Percentiles rank a stretch among this genome's conserved stretches.
Conservation (phyloP, 2,888 invertebrate genomes). For the Hoplodrina blanda region DNA sequence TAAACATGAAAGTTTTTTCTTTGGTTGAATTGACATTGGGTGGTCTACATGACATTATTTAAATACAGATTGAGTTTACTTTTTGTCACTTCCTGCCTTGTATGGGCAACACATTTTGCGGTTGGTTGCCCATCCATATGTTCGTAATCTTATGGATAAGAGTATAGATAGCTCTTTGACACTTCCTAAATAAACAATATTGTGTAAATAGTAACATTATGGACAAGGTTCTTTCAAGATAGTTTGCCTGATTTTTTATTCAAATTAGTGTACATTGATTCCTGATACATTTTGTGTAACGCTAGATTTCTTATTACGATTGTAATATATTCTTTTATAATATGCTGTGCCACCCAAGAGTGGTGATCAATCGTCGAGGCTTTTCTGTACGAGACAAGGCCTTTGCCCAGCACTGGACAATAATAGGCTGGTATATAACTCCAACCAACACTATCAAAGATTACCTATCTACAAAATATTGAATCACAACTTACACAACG, state of each 20-base stretch:
- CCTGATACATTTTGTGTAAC: neutral
- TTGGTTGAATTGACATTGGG: constrained; percentile 28
- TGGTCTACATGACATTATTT: constrained; percentile 23
- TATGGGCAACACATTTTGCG: constrained; percentile 27
- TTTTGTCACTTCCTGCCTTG: constrained; percentile 37
- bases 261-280: neutral
- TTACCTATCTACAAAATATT: constrained; percentile 1
- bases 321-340: too few relatives aligned
- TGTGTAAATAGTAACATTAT: constrained; percentile 5
- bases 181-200: constrained; percentile 46
- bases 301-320: too few relatives aligned
- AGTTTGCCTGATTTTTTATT: neutral
- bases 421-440: too few relatives aligned
- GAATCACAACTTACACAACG: constrained; percentile 15
- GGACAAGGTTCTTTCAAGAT: constrained; percentile 10
- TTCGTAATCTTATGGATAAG: constrained; percentile 34
- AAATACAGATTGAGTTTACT: constrained; percentile 6
- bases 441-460: neutral
- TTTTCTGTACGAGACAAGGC: too few relatives aligned
- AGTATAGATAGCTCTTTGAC: constrained; percentile 11
- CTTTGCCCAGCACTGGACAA: too few relatives aligned
- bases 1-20: neutral
- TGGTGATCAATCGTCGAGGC: too few relatives aligned
- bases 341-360: too few relatives aligned
- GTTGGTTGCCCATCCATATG: constrained; percentile 15